A percentile compares a stretch with the other conserved stretches of the same genome.
Conservation (phyloP, 2,888 invertebrate genomes). For the Clivina fossor region DNA sequence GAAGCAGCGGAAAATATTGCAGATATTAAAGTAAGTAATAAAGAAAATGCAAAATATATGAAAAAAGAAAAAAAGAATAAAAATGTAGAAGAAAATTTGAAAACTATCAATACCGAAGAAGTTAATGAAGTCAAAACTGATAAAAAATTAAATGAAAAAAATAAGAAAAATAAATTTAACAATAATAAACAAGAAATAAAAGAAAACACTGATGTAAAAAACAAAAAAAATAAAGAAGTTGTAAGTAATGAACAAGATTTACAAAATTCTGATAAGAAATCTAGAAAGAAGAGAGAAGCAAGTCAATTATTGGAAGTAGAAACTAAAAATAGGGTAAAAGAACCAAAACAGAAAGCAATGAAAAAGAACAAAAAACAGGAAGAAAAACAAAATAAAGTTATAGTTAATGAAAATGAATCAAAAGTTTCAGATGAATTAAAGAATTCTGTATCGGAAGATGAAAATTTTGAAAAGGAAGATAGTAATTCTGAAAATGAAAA, state of each 20-base stretch:
- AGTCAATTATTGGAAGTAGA: too few species aligned
- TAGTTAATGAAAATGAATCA: not conserved
- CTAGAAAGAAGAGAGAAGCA: not conserved
- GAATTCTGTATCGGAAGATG: too few species aligned
- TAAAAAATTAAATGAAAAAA: not conserved
- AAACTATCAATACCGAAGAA: conserved; percentile 12
- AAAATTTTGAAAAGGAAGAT: too few species aligned
- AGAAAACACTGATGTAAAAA: not conserved
- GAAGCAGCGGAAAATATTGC: conserved; percentile 1
- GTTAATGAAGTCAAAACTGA: not conserved
- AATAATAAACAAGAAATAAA: conserved; percentile 4
- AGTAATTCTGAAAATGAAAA: too few species aligned
- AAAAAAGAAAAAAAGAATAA: conserved; percentile 21
- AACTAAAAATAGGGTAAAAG: not conserved
- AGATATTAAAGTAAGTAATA: not conserved
- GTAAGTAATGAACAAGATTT: not conserved
- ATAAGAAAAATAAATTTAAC: not conserved
- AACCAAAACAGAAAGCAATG: not conserved
- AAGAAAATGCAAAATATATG: conserved; percentile 8
- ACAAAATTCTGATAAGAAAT: not conserved
- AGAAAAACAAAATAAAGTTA: not conserved
- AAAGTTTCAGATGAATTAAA: too few species aligned
- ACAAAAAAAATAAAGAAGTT: not conserved
- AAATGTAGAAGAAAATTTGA: conserved; percentile 8
- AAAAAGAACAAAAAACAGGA: conserved; percentile 9